Evolutionary conservation across 1,140 invertebrate genomes (phyloP).

Genomic region (Parasteatoda tepidariorum): DNA sequence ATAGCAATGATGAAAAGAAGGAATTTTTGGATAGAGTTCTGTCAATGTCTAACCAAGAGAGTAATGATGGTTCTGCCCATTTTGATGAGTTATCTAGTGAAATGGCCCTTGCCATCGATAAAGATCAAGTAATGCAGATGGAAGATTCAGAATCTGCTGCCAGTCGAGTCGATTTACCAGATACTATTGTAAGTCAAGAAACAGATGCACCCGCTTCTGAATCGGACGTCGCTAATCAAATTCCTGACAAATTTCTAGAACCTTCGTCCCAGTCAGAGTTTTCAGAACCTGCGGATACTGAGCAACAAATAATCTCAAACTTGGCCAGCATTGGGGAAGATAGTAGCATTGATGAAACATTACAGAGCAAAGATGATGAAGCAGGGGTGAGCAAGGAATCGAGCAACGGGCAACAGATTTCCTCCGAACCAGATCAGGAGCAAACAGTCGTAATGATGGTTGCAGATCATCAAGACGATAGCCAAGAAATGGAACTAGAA

Average conservation of each 20-base stretch:
- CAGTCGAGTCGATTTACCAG: not conserved
- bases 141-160: slow-evolving; percentile 14
- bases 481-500: slow-evolving; percentile 43
- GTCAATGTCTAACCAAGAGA: slow-evolving; percentile 40
- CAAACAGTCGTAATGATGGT: slow-evolving; percentile 53
- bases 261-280: not conserved
- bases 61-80: slow-evolving; percentile 17
- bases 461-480: slow-evolving; percentile 23
- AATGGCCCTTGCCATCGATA: slow-evolving; percentile 33
- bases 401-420: not conserved
- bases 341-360: not conserved
- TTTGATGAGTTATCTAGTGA: slow-evolving; percentile 32
- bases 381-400: not conserved
- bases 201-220: not conserved
- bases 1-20: not conserved
- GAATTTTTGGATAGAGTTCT: slow-evolving; percentile 20
- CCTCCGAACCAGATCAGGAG: not conserved
- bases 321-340: not conserved
- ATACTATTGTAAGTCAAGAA: not conserved
- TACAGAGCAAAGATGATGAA: not conserved
- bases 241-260: not conserved
- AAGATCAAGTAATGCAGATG: slow-evolving; percentile 14
- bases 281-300: not conserved
- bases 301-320: slow-evolving; percentile 11
- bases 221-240: not conserved